Conservation (phyloP, 2,888 invertebrate species). For the Lissocephala sabroskyi region DNA sequence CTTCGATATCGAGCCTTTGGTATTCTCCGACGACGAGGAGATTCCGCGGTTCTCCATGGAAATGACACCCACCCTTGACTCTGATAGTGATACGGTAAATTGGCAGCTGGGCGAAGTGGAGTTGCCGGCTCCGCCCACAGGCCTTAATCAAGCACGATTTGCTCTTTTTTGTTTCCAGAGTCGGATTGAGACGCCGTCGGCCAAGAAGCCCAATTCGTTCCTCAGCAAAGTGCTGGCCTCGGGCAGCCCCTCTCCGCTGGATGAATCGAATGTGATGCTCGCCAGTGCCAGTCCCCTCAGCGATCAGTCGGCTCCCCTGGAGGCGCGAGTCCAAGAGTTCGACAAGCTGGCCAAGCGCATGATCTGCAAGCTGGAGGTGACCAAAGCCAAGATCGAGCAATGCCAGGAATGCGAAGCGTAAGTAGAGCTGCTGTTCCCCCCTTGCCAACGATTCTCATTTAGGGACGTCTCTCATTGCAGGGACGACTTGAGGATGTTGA, state of each 20-base stretch:
- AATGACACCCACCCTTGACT: slow-evolving; percentile 72
- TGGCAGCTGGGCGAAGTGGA: not conserved
- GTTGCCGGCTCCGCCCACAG: too few species aligned
- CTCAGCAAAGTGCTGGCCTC: slow-evolving; percentile 57
- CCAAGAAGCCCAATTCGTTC: slow-evolving; percentile 67
- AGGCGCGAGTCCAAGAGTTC: slow-evolving; percentile 70
- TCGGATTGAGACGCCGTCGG: slow-evolving; percentile 70
- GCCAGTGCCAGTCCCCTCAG: slow-evolving; percentile 56
- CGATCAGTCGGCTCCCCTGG: slow-evolving; percentile 48
- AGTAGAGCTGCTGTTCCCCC: slow-evolving; percentile 18
- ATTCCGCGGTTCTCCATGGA: slow-evolving; percentile 72
- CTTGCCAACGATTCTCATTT: not conserved
- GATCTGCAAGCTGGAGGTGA: slow-evolving; percentile 69
- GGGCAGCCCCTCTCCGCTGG: slow-evolving; percentile 50
- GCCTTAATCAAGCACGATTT: not conserved
- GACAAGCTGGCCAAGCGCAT: slow-evolving; percentile 70
- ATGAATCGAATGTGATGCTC: slow-evolving; percentile 60
- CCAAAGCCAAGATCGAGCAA: slow-evolving; percentile 67
- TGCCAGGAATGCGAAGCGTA: slow-evolving; percentile 67
- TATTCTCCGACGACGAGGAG: slow-evolving; percentile 78
- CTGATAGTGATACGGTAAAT: slow-evolving; percentile 72
- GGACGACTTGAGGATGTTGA: slow-evolving; percentile 69
- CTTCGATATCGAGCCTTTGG: slow-evolving; percentile 74
- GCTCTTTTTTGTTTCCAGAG: slow-evolving; percentile 47
- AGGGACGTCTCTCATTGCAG: slow-evolving; percentile 33